These are phyloP conservation scores for Sebastes schlegelii DNA, from an alignment of 2,113 vertebrate species.

Conservation along the genomic window DNA sequence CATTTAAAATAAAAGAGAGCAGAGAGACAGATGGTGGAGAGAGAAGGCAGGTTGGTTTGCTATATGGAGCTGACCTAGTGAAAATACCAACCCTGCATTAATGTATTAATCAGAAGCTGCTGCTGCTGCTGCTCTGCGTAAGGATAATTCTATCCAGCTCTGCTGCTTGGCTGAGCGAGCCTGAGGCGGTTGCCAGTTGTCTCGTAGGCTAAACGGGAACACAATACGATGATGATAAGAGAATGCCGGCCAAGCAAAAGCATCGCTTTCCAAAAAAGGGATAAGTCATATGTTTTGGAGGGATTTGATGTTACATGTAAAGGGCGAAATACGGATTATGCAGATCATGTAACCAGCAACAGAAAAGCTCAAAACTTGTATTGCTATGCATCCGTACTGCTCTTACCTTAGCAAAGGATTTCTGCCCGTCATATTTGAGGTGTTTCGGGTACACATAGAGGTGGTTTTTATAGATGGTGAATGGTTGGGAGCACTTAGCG, in stretches of 20 bases:
- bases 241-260: constrained; percentile 35
- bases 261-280: constrained; percentile 18
- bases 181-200: constrained; percentile 43
- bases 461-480: constrained; percentile 96
- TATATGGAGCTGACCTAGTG: constrained; percentile 23
- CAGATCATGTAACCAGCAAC: background rate
- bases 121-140: constrained; percentile 33
- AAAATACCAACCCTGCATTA: constrained; percentile 45
- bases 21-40: background rate
- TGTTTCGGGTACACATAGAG: constrained; percentile 96
- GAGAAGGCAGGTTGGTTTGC: constrained; percentile 11
- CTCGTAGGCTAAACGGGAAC: constrained; percentile 28
- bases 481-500: constrained; percentile 94
- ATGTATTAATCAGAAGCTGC: constrained; percentile 63
- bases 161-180: constrained; percentile 32
- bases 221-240: constrained; percentile 25
- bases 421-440: constrained; percentile 97
- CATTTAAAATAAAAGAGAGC: constrained; percentile 42
- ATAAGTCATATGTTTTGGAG: background rate
- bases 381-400: background rate
- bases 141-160: constrained; percentile 58
- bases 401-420: constrained; percentile 93
- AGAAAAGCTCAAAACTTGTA: no score
- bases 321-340: background rate
- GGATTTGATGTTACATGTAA: background rate